These are phyloP conservation scores for Tachuris rubrigastra DNA, from an alignment of 2,113 vertebrate genomes.

Conservation along the genomic window DNA sequence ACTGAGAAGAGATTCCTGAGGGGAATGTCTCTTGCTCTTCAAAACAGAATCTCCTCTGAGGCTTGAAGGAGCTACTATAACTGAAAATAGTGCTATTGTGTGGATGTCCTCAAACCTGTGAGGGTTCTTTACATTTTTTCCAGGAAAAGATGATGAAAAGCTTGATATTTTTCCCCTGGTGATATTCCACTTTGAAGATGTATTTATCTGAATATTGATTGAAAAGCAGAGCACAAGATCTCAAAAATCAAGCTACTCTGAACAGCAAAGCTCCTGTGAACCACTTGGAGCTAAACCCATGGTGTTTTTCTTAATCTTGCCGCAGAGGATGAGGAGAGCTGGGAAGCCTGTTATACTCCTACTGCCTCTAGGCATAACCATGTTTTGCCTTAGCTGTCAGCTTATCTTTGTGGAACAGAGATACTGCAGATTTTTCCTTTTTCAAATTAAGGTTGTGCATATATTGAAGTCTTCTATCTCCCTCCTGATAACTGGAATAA, in stretches of 20 bases:
- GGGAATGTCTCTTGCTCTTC: not conserved
- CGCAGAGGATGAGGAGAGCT: not conserved
- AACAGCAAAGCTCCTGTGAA: not conserved
- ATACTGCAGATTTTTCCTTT: not conserved
- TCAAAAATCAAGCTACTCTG: not conserved
- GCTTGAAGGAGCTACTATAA: not conserved
- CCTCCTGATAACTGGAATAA: not conserved
- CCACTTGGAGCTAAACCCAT: not conserved
- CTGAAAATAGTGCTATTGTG: not conserved
- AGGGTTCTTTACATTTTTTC: not conserved
- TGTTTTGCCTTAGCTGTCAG: not conserved
- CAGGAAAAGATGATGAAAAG: not conserved
- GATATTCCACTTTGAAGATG: conserved; percentile 1
- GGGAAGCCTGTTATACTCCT: not conserved
- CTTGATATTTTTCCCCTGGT: not conserved
- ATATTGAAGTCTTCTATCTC: not conserved
- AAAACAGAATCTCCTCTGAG: not conserved
- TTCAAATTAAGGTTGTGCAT: not conserved
- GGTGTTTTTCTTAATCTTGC: conserved; percentile 9
- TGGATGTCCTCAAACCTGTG: not conserved
- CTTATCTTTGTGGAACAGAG: conserved; percentile 16
- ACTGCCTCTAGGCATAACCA: not conserved
- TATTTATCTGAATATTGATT: conserved; percentile 28
- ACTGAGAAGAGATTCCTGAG: not conserved
- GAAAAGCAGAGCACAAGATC: not conserved